Evolutionary conservation across 2,888 invertebrate genomes (phyloP), one percentile per base, ranked within the genome.

Genomic region (Horisme vitalbata): DNA sequence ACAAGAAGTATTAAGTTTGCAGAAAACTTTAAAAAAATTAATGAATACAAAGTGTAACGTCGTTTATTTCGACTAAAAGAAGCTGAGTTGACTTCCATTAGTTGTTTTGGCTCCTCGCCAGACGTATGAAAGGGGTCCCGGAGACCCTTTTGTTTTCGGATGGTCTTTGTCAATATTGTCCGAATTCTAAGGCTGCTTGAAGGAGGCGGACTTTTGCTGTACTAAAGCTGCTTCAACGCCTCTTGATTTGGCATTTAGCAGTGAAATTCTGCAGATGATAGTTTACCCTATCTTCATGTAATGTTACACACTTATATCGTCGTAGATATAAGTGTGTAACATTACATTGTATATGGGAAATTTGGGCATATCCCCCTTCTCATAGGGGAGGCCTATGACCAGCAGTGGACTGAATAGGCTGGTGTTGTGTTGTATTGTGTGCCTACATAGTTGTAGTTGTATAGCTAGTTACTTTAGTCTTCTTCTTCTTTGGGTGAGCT

Each of bases 61-160:
- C 52, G 26, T 39, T 53, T 45, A 49, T 37, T 39, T 36, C 30
- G 30, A 33, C 43, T 54, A 44, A 52, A 57, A 55, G 55, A 68
- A 62, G 51, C 54, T 52, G 48, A 57, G 61, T 65, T 61, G 48
- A 65, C 61, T 64, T 59, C 64, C 58, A 66, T 61, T 64, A 64
- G 60, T 62, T 64, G 51, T 61, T 54, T 62, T 70, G 71, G 71
- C 65, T 15, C 52, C 43, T 55, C 47, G 71, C 78, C 77, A 75
- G 68, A 63, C 61, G 61, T 63, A 68, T 61, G 62, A 71, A 72
- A 61, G 60, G 56, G 59, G 60, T 61, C 59, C 62, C 56, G 53
- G 69, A 61, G 68, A 62, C 63, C 65, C 69, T 59, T 71, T 72
- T 75, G 73, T 74, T 71, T 73, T 72, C 65, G 56, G 60, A 65